These are phyloP conservation scores for Clivina fossor DNA, from an alignment of 2,888 invertebrate genomes.

Conservation along the genomic window DNA sequence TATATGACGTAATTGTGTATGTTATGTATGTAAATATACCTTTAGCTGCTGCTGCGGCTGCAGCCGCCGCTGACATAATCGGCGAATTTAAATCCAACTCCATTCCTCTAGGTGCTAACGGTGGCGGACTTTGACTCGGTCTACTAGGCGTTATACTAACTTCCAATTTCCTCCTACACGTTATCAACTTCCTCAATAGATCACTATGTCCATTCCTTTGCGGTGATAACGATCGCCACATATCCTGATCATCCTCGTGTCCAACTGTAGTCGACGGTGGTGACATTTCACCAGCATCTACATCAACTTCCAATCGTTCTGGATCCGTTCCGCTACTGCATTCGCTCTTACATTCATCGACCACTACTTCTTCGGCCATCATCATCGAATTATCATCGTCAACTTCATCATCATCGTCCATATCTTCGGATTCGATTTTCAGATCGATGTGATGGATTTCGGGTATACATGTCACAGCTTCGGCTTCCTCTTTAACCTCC, in stretches of 20 bases:
- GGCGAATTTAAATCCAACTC: no score
- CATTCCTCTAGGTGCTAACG: no score
- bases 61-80: no score
- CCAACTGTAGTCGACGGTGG: conserved; percentile 46
- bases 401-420: conserved; percentile 26
- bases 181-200: conserved; percentile 72
- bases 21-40: no score
- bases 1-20: no score
- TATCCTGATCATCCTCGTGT: conserved; percentile 50
- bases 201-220: conserved; percentile 62
- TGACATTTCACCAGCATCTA: conserved; percentile 48
- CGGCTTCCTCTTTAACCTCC: conserved; percentile 47
- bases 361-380: conserved; percentile 56
- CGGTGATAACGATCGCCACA: conserved; percentile 62
- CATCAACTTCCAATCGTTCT: conserved; percentile 73
- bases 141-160: conserved; percentile 22
- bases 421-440: conserved; percentile 48
- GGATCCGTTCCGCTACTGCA: conserved; percentile 76
- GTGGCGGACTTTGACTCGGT: conserved; percentile 13
- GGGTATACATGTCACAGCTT: conserved; percentile 51
- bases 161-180: conserved; percentile 68
- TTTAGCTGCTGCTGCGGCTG: no score
- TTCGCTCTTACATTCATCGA: conserved; percentile 61
- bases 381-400: conserved; percentile 51
- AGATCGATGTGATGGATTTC: conserved; percentile 44